A percentile compares a stretch with the other conserved stretches of the same genome.
These are phyloP conservation scores for Drosophila subsilvestris DNA, from an alignment of 2,888 invertebrate genomes.

Conservation along the genomic window DNA sequence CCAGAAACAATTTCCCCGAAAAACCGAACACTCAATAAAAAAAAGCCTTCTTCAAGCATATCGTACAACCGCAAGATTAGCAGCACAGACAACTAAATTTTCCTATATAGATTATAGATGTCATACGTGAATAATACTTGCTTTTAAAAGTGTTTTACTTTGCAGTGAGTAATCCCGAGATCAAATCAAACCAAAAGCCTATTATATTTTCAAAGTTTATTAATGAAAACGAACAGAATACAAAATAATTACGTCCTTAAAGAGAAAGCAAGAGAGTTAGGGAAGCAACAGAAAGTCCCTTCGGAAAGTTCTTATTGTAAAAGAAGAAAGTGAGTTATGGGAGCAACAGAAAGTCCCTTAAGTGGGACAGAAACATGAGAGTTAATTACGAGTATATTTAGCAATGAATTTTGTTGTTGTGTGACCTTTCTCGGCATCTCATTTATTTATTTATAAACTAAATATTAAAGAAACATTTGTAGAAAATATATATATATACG, in stretches of 20 bases:
- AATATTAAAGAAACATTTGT: constrained; percentile 64
- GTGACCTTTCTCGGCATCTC: constrained; percentile 24
- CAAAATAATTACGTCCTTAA: constrained; percentile 50
- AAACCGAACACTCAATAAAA: neutral
- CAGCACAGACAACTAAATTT: neutral
- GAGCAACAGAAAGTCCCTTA: neutral
- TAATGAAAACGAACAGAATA: constrained; percentile 48
- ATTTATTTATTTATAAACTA: constrained; percentile 54
- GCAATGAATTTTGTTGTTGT: constrained; percentile 6
- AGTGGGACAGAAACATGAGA: too few relatives aligned
- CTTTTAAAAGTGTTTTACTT: constrained; percentile 2
- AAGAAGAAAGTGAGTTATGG: neutral
- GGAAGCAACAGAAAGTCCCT: neutral
- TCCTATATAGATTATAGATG: constrained; percentile 3
- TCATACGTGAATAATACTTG: constrained; percentile 8
- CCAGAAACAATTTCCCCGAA: neutral
- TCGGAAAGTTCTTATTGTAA: too few relatives aligned
- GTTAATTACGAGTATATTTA: neutral
- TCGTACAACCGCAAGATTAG: constrained; percentile 3
- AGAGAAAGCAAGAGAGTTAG: constrained; percentile 29
- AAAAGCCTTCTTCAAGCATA: constrained; percentile 20
- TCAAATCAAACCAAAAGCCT: neutral
- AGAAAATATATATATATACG: constrained; percentile 44
- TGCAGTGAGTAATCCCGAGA: neutral
- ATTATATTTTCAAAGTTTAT: constrained; percentile 67